These are phyloP conservation scores for Magallana angulata DNA, from an alignment of 1,140 invertebrate genomes.

Conservation along the genomic window DNA sequence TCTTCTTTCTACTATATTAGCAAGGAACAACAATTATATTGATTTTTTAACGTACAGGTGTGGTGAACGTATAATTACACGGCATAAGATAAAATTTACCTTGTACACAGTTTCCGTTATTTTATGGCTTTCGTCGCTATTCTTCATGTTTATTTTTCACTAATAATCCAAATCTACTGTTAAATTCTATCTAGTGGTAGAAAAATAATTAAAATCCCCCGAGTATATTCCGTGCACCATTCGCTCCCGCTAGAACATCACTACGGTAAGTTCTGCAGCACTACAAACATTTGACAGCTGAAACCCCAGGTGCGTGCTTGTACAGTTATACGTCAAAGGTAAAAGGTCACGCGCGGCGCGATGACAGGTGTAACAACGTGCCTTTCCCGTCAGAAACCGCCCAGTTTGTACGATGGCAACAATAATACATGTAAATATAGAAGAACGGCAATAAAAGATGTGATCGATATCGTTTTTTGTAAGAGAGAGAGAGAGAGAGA, in stretches of 20 bases:
- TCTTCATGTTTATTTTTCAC: conserved; percentile 56
- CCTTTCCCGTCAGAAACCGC: not conserved
- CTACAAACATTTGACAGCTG: conserved; percentile 43
- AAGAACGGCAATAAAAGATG: too few species aligned
- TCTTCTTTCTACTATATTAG: not conserved
- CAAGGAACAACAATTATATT: conserved; percentile 18
- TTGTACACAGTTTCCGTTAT: conserved; percentile 61
- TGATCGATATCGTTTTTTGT: too few species aligned
- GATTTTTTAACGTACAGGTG: conserved; percentile 41
- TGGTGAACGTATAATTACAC: not conserved
- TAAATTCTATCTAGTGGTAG: not conserved
- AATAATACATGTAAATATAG: too few species aligned
- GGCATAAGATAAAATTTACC: conserved; percentile 50
- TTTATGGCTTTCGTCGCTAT: conserved; percentile 60
- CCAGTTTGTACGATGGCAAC: not conserved
- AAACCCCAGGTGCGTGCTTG: conserved; percentile 51
- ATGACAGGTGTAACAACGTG: not conserved
- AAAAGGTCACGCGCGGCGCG: conserved; percentile 41
- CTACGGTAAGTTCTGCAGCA: conserved; percentile 19
- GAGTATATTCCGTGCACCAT: not conserved
- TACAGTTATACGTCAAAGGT: conserved; percentile 59
- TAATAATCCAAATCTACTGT: not conserved
- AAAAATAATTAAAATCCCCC: conserved; percentile 28
- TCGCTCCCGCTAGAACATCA: conserved; percentile 31
- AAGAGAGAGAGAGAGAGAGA: not conserved